Evolutionary conservation across 2,888 invertebrate genomes (phyloP).

Genomic region (Fragum fragum): DNA sequence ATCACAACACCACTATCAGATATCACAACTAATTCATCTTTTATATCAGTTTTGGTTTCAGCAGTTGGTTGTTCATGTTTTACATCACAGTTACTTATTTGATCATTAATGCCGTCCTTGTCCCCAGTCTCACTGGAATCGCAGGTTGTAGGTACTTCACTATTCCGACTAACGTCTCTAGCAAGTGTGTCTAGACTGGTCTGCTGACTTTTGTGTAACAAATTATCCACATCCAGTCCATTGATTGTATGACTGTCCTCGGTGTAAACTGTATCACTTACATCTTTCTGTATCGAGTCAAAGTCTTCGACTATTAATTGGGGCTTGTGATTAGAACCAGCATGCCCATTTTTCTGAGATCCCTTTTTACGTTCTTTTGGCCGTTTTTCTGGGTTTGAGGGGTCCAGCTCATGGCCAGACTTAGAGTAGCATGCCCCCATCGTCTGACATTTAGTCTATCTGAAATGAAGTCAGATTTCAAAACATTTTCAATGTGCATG

Average conservation of each 20-base stretch:
- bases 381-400: slow-evolving; percentile 62
- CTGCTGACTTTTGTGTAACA: slow-evolving; percentile 64
- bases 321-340: slow-evolving; percentile 34
- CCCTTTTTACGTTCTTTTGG: slow-evolving; percentile 57
- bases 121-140: slow-evolving; percentile 24
- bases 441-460: background rate
- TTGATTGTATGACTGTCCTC: slow-evolving; percentile 59
- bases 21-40: slow-evolving; percentile 67
- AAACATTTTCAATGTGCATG: too few species aligned
- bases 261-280: slow-evolving; percentile 66
- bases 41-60: slow-evolving; percentile 1
- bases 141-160: slow-evolving; percentile 30
- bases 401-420: slow-evolving; percentile 67
- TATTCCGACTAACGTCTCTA: slow-evolving; percentile 51
- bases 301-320: slow-evolving; percentile 43
- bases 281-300: slow-evolving; percentile 58
- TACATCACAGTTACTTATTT: background rate
- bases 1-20: slow-evolving; percentile 79
- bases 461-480: background rate
- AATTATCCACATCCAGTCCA: slow-evolving; percentile 48
- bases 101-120: background rate
- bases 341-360: slow-evolving; percentile 54
- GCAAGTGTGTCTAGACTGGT: slow-evolving; percentile 59
- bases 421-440: slow-evolving; percentile 78
- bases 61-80: background rate